Base-by-base conservation (phyloP, 2,113 vertebrate genomes). In the Gallinago undulata region DNA sequence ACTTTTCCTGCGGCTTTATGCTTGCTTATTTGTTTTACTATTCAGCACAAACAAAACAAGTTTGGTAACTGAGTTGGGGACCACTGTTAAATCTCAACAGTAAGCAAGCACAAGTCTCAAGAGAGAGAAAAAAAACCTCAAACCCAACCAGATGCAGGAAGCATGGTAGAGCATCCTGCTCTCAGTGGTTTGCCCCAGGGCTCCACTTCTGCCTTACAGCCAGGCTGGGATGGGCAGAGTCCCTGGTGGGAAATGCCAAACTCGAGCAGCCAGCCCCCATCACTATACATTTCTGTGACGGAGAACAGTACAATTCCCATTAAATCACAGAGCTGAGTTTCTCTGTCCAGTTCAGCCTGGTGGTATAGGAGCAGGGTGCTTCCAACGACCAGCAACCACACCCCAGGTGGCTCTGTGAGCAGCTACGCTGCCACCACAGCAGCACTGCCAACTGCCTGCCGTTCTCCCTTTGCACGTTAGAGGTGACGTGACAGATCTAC, bases 381-480 rank as follows among this genome's bases (percentile, higher is more conserved):
- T 10, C 78, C 68, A 64, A 10, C 17, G 16, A 1, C 0, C 0
- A 47, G 19, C 66, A 73, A 1, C 22, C 37, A 4, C 53, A 15
- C 4, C 21, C n/a, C 1, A 5, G 19, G 17, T 21, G 62, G 19
- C 3, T 0, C 1, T 24, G 17, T 9, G 41, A 59, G 56, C 37
- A n/a, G 2, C 53, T 14, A 1, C 0, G 0, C 18, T 28, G 45
- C 5, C 51, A 51, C 27, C 57, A 24, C 59, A 35, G 41, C 64
- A 9, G 39, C 39, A 39, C 39, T 39, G 10, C 39, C 39, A 39
- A 39, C 64, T 16, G 28, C n/a, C 57, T 39, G 59, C 10, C 19
- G 41, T 14, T 53, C 55, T 92, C 41, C 60, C 50, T 70, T 45
- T 24, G 39, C 19, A 3, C 25, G 43, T 19, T 18, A 24, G 37